Percentiles rank a stretch among this genome's conserved stretches.
phyloP scores from a whole-genome alignment of 2,113 vertebrate species.

The Arizona elegans region DNA sequence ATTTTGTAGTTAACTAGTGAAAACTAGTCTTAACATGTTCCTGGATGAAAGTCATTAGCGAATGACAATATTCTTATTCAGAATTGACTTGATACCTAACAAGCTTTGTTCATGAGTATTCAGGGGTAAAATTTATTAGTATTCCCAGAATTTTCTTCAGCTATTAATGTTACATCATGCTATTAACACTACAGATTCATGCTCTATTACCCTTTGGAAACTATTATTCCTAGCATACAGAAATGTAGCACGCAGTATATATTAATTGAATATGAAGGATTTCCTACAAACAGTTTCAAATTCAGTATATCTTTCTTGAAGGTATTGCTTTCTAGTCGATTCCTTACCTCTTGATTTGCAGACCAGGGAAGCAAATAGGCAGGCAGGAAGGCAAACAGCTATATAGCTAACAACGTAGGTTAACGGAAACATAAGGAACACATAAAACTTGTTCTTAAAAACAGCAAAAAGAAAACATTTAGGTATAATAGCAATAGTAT shows the following conservation, averaged over 20 bases:
- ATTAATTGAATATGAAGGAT: neutral
- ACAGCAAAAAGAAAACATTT: neutral
- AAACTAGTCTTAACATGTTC: neutral
- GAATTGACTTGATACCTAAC: neutral
- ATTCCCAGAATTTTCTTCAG: neutral
- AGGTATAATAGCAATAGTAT: too few species aligned
- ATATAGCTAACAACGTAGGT: too few species aligned
- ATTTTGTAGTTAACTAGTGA: neutral
- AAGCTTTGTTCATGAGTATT: neutral
- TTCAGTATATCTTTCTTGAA: neutral
- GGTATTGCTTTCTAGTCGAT: neutral
- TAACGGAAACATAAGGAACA: neutral
- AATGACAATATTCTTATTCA: neutral
- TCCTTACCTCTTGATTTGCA: neutral
- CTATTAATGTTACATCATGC: neutral
- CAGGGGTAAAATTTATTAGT: neutral
- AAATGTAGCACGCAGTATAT: too few species aligned
- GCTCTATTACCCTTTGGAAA: neutral
- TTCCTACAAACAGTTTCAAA: neutral
- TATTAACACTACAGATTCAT: neutral
- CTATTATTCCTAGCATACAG: neutral
- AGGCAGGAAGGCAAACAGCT: neutral
- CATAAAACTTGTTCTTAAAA: neutral
- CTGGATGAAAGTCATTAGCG: neutral
- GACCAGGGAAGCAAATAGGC: neutral